Base-by-base conservation (phyloP, 1,140 invertebrate genomes). In the Venturia canescens region DNA sequence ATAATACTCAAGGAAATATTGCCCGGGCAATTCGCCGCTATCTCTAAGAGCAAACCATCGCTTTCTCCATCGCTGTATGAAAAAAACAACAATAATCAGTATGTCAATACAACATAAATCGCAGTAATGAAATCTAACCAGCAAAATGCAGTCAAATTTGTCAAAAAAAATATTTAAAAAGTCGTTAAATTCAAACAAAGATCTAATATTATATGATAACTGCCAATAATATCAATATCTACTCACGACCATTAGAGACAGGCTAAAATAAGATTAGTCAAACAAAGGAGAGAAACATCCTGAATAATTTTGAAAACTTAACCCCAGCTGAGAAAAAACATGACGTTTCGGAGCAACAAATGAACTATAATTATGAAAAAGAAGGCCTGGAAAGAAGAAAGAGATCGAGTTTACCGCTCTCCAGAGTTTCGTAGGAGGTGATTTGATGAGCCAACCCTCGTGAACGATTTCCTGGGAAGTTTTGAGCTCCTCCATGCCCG, bases 1-100 rank as follows among this genome's bases (percentile, higher is more conserved):
- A 91, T 97, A 99, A 92, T 99, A 99, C 88, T 98, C 97, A 79
- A 99, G 93, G 87, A 97, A 96, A 93, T 97, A 99, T 92, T 98
- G 97, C 76, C 96, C 97, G 74, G 98, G 98, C 84, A 98, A 94
- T 88, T 98, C 96, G 81, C 97, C 97, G 77, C 96, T 96, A 87
- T 97, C 96, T 83, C 96, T 94, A 79, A 99, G 93, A 60, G 97
- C 96, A 92, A 99, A 99, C 96, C 97, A 99, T 83, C 98, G 94
- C 90, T 95, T 94, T 88, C 97, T 94, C 98, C 98, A 99, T 94
- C 97, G 96, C 98, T 99, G 90, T 34, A 88, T 86, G 81, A 82
- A 67, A 83, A 82, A 71, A 34, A 76, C 83, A 82, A 83, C 78
- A 72, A 80, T 60, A 82, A 72, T 44, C 71, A 57, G 23, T 5